These are phyloP conservation scores for Eriocheir sinensis DNA, from an alignment of 1,140 invertebrate genomes.

Conservation along the genomic window DNA sequence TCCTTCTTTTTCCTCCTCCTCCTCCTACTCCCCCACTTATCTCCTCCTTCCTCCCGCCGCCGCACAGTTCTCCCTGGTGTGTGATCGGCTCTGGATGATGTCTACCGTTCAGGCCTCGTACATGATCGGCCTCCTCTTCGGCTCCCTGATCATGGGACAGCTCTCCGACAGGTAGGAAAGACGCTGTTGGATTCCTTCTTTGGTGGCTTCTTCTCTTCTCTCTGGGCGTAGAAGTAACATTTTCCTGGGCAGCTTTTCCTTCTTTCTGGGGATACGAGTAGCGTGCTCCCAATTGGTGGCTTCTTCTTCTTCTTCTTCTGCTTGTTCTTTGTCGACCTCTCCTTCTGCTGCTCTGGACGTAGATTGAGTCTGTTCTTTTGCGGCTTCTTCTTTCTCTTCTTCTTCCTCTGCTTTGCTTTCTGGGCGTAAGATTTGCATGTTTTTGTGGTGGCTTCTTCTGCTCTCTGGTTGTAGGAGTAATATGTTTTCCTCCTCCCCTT, in stretches of 20 bases:
- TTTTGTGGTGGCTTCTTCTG: no score
- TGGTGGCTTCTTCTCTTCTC: neutral
- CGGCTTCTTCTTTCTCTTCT: no score
- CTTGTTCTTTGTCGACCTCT: no score
- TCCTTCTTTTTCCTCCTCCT: neutral
- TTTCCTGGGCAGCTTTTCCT: no score
- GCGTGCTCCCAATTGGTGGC: no score
- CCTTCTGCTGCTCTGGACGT: no score
- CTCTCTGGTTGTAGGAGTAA: neutral
- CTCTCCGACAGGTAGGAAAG: constrained; percentile 75
- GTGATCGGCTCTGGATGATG: constrained; percentile 71
- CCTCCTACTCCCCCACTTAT: neutral
- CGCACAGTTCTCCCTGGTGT: constrained; percentile 79
- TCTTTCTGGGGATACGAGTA: no score
- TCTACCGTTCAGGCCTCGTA: constrained; percentile 80
- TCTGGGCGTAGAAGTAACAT: no score
- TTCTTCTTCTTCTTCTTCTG: no score
- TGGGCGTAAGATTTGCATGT: no score
- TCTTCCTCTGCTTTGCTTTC: no score
- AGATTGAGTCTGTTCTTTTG: no score
- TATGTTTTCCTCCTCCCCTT: constrained; percentile 8
- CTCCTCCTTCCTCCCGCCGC: neutral
- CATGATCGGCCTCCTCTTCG: constrained; percentile 80
- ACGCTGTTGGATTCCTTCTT: neutral
- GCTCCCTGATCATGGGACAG: constrained; percentile 78